Percentiles rank a stretch among this genome's conserved stretches.
Conservation (phyloP, 2,888 invertebrate species). For the Colostygia pectinataria region DNA sequence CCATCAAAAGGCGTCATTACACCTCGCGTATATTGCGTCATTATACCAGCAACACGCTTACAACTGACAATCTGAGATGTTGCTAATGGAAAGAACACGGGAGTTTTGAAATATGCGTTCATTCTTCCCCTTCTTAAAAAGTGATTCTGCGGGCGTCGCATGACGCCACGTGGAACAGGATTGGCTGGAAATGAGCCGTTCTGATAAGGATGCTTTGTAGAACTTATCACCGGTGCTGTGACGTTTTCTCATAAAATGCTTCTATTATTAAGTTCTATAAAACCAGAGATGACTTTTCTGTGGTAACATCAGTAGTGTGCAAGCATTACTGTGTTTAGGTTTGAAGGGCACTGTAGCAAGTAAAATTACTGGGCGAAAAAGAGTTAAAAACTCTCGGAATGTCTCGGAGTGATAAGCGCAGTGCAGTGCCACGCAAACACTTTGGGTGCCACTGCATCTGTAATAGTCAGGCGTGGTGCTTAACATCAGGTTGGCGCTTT, state of each 20-base stretch:
- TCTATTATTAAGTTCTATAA: neutral
- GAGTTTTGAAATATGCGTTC: conserved; percentile 73
- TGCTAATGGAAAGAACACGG: conserved; percentile 76
- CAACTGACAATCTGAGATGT: conserved; percentile 74
- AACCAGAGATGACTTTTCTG: neutral
- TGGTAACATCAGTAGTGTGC: too few relatives aligned
- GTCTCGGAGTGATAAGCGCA: too few relatives aligned
- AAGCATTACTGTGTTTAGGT: too few relatives aligned
- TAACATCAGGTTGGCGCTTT: too few relatives aligned
- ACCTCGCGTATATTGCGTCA: conserved; percentile 54
- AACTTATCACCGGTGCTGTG: conserved; percentile 35
- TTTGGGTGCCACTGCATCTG: too few relatives aligned
- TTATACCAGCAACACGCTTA: conserved; percentile 65
- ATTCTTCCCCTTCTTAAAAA: conserved; percentile 62
- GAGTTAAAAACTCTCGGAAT: too few relatives aligned
- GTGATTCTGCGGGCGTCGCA: conserved; percentile 46
- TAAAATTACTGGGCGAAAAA: too few relatives aligned
- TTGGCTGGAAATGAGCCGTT: conserved; percentile 71
- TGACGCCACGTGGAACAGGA: conserved; percentile 60
- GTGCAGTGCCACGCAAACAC: too few relatives aligned
- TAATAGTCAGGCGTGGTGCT: too few relatives aligned
- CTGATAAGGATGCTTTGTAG: conserved; percentile 61
- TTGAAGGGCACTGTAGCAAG: too few relatives aligned
- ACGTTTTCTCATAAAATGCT: conserved; percentile 26
- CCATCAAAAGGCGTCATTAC: conserved; percentile 56